These are phyloP conservation scores for Ictalurus punctatus DNA, from an alignment of 2,113 vertebrate genomes.

Conservation along the genomic window DNA sequence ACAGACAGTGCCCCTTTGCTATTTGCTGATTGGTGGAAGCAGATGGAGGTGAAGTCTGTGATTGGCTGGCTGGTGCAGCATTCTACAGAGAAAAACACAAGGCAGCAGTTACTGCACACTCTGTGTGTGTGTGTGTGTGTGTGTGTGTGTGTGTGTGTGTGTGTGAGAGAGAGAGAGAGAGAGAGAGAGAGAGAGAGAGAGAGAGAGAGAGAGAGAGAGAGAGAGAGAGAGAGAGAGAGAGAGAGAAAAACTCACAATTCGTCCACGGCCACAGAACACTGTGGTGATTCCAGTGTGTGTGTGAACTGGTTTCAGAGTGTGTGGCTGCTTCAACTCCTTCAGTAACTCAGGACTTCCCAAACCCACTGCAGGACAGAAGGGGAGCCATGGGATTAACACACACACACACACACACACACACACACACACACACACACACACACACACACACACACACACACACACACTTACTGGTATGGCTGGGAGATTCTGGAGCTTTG, in stretches of 20 bases:
- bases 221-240: not conserved
- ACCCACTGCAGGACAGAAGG: not conserved
- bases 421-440: slow-evolving; percentile 17
- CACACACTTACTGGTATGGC: slow-evolving; percentile 8
- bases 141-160: not conserved
- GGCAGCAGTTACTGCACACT: not conserved
- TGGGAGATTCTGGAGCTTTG: not conserved
- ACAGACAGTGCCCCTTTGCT: not conserved
- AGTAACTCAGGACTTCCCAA: slow-evolving; percentile 57
- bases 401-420: slow-evolving; percentile 2
- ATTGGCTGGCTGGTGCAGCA: not conserved
- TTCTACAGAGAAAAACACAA: not conserved
- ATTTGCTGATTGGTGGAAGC: not conserved
- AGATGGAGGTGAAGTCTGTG: not conserved
- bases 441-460: slow-evolving; percentile 9
- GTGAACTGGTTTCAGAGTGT: slow-evolving; percentile 47
- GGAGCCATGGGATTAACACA: not conserved
- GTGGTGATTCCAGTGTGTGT: slow-evolving; percentile 41
- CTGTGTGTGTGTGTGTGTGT: not conserved
- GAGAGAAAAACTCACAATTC: slow-evolving; percentile 15
- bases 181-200: too few relatives aligned
- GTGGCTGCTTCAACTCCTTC: slow-evolving; percentile 49
- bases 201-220: not conserved
- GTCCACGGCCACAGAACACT: slow-evolving; percentile 55
- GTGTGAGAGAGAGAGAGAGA: not conserved